phyloP scores from a whole-genome alignment of 2,113 vertebrate genomes.

The Cnemophilus loriae region DNA sequence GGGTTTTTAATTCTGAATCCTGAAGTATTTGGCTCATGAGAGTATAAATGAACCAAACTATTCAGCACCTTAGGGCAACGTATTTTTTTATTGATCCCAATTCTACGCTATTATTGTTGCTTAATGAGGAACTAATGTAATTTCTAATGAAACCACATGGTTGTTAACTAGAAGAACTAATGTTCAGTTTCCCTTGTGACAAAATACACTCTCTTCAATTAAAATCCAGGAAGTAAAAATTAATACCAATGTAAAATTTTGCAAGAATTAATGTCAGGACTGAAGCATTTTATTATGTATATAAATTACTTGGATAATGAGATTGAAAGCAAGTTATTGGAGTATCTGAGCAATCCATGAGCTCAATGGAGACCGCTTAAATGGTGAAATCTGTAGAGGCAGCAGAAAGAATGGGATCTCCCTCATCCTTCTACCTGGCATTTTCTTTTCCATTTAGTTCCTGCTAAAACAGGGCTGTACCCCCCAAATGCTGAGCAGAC shows the following conservation, averaged over 20 bases:
- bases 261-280: conserved; percentile 34
- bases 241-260: conserved; percentile 51
- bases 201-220: conserved; percentile 60
- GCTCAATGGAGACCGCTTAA: neutral
- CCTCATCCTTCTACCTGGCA: neutral
- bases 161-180: conserved; percentile 47
- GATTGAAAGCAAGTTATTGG: neutral
- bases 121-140: conserved; percentile 72
- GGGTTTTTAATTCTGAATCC: neutral
- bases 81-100: conserved; percentile 62
- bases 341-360: neutral
- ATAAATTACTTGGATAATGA: conserved; percentile 43
- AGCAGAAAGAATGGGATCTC: neutral
- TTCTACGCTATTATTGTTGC: conserved; percentile 62
- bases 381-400: neutral
- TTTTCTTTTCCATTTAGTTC: neutral
- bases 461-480: neutral
- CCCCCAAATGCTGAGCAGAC: neutral
- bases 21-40: neutral
- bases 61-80: conserved; percentile 43
- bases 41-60: conserved; percentile 45
- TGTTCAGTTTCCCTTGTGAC: conserved; percentile 64
- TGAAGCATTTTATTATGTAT: conserved; percentile 35
- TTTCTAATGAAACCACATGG: conserved; percentile 67
- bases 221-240: conserved; percentile 66